Base-by-base conservation (phyloP, 2,113 vertebrate species). In the Calyptomena viridis region DNA sequence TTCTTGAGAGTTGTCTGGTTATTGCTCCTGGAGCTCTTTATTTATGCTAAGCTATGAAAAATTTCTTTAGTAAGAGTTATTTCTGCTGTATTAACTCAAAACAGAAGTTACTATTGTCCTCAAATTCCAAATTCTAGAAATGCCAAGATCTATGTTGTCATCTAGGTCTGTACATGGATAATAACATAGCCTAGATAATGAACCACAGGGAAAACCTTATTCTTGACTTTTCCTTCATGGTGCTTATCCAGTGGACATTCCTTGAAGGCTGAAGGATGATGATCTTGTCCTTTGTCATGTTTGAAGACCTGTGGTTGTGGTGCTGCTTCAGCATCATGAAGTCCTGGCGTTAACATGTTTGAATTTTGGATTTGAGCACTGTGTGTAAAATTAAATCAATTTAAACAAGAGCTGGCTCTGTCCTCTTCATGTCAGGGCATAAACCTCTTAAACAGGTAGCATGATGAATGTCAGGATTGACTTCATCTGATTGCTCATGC, bases 291-390 rank as follows among this genome's bases (percentile, higher is more conserved):
- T 1, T 2, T 50, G 76, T 19, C 40, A 9, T 6, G 13, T 17
- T 35, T 44, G 90, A 59, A 86, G 63, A n/a, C n/a, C 46, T 0
- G 0, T 53, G 73, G 17, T 77, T 28, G n/a, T 4, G 1, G 20
- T 2, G 2, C 47, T 39, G 66, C 69, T 44, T 52, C 47, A 22
- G 35, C 86, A 49, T 21, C 49, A 18, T 60, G 3, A 7, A 28
- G n/a, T n/a, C 66, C 49, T 76, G 44, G 21, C 44, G 10, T 23
- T 50, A 35, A 21, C n/a, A 1, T 19, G 14, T 33, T 62, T 31
- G 50, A 49, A 20, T 75, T 69, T 11, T 8, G 71, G 17, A 7
- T 64, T 76, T 75, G 62, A 82, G 28, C 31, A 8, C 9, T 17
- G 9, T 8, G 14, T 24, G 7, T 16, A 14, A 59, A 50, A 71